Base-by-base conservation (phyloP, 2,888 invertebrate species). In the Drosophila greeni region DNA sequence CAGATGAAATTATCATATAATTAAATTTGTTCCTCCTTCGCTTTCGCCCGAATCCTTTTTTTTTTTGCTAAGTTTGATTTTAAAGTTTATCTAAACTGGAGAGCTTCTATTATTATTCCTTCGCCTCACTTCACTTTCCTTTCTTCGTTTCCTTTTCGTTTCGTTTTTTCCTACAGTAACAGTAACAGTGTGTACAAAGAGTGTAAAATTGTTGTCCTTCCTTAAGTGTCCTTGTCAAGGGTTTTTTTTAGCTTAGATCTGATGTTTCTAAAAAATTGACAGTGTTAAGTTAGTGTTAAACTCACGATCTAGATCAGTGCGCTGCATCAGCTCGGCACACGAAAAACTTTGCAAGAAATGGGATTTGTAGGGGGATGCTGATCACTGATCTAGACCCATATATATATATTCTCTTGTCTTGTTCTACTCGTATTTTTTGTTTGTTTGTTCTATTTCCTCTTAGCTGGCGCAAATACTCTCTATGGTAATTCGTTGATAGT, bases 1-100 rank as follows among this genome's bases (percentile, higher is more conserved):
- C 86, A 86, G 86, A 86, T 86, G 86, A 86, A 86, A 86, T 82
- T 82, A 82, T 85, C 78, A 73, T 52, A 76, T 77, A 83, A 81
- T 77, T 60, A 72, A 66, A 81, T 78, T 71, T 85, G 68, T 66
- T 72, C 66, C 75, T 48, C 34, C 43, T 54, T 60, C 47, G 56
- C 69, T n/a, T 64, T 47, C 39, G 47, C 51, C 53, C 60, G 24
- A 48, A 72, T 74, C 54, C 54, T 39, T 20, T 3, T 20, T 3
- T 20, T 51, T 24, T 37, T 59, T 16, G 34, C 72, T 81, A 75
- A 71, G 76, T 78, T 78, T 73, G 72, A 73, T 76, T 60, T 62
- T 70, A 75, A 72, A 73, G 75, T 76, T 71, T 70, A 71, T 76
- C 76, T 75, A 76, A 83, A 82, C 66, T 71, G 49, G 58, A 49